A percentile compares a stretch with the other conserved stretches of the same genome.
phyloP scores from a whole-genome alignment of 35 echinoderm and acorn worm genomes.

The Lytechinus pictus region DNA sequence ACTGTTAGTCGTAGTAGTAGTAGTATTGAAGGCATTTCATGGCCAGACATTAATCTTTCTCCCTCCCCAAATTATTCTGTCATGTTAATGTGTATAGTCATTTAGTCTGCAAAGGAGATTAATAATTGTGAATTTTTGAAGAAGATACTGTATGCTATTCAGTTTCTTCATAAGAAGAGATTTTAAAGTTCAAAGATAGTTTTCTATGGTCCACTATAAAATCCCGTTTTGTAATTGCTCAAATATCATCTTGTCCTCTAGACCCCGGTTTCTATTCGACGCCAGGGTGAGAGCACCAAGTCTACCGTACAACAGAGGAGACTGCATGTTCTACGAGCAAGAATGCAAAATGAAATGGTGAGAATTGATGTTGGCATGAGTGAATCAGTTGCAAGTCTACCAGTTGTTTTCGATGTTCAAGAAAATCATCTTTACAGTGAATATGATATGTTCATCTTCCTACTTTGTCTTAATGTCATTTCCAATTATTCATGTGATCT shows the following conservation, averaged over 20 bases:
- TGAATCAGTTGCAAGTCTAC: neutral
- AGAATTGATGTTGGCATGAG: neutral
- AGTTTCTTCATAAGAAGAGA: neutral
- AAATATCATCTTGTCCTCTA: neutral
- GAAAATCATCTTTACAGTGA: neutral
- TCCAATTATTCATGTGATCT: neutral
- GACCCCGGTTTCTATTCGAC: constrained; percentile 27
- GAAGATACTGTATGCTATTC: neutral
- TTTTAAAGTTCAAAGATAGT: neutral
- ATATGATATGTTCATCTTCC: neutral
- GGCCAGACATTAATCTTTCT: too few species aligned
- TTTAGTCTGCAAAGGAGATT: neutral
- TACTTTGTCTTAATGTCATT: neutral
- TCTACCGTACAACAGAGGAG: constrained; percentile 28
- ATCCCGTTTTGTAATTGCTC: neutral
- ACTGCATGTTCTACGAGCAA: constrained; percentile 18
- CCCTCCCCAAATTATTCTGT: neutral
- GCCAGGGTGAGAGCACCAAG: neutral
- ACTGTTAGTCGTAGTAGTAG: too few species aligned
- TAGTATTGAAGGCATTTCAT: too few species aligned
- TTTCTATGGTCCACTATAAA: neutral
- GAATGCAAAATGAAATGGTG: constrained; percentile 44
- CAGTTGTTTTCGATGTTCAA: too few species aligned
- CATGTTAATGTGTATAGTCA: neutral
- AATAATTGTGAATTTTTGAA: neutral